Base-by-base conservation (phyloP, 1,140 invertebrate species). In the Rhizoglyphus robini region DNA sequence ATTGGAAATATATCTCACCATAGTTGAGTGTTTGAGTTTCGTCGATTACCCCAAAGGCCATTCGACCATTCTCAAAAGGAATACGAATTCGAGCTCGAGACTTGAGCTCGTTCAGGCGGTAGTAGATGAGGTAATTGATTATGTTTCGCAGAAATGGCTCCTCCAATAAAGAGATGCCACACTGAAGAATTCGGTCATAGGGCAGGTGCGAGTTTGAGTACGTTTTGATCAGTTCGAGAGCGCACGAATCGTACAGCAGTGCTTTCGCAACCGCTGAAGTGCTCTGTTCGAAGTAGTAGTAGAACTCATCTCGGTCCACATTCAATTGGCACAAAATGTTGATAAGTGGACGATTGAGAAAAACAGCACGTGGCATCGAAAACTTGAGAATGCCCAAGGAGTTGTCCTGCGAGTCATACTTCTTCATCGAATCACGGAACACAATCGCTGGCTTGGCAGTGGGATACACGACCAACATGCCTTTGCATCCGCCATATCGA, bases 401-500 rank as follows among this genome's bases (percentile, higher is more conserved):
- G 8, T 20, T 27, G 13, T 31, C 18, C 18, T 47, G 27, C 2
- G 67, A 67, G 15, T 70, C 41, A 58, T 71, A 70, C 57, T 72
- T 72, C 0, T 27, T 48, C 71, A 72, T 72, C 18, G 23, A 49
- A 27, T 63, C 29, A 18, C 71, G 46, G 57, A 72, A 61, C 5
- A 70, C 46, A 18, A 72, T 70, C 11, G 61, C n/a, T n/a, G n/a
- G n/a, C n/a, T n/a, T n/a, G n/a, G n/a, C n/a, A n/a, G n/a, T n/a
- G n/a, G n/a, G n/a, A 32, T 30, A 29, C n/a, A n/a, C n/a, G 13
- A 66, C 68, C 20, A 72, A 48, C 70, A 72, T 71, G 0, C 71
- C 71, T 61, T 72, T 72, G 18, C 57, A 70, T 15, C 71, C 71
- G 41, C 58, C 48, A 36, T 69, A n/a, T n/a, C n/a, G n/a, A n/a